Conservation (phyloP, 2,113 vertebrate genomes). For the Zosterops borbonicus region DNA sequence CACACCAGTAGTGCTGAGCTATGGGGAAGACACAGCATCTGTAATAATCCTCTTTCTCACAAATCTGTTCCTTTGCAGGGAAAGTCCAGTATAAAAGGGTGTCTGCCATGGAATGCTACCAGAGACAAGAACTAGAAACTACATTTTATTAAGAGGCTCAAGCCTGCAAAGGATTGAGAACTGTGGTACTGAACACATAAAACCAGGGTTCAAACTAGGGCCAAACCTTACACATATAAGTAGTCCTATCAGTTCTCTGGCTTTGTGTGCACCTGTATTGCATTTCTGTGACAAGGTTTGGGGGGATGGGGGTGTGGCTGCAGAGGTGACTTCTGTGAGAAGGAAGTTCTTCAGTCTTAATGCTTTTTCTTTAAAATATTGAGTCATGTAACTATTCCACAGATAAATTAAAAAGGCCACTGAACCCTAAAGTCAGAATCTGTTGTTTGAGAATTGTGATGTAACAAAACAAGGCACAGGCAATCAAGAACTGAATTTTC, state of each 20-base stretch:
- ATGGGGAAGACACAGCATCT: neutral
- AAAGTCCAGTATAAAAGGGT: neutral
- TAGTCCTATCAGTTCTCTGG: neutral
- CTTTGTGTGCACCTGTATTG: neutral
- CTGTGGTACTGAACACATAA: neutral
- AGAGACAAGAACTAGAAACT: neutral
- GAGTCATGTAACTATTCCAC: neutral
- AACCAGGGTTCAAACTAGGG: neutral
- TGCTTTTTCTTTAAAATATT: neutral
- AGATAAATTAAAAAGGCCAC: neutral
- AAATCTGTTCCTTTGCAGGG: neutral
- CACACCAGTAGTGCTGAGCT: neutral
- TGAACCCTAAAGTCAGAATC: neutral
- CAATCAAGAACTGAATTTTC: neutral
- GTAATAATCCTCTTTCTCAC: neutral
- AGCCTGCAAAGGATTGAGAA: neutral
- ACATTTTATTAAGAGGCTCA: neutral
- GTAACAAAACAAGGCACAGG: neutral
- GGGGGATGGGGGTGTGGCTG: rapidly evolving
- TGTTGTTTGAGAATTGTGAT: neutral
- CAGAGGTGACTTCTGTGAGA: neutral
- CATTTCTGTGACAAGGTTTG: neutral
- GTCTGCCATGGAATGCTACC: neutral
- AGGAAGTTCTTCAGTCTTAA: neutral
- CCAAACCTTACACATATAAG: neutral